These are phyloP conservation scores for Eilema caniola DNA, from an alignment of 2,888 invertebrate species.

Conservation along the genomic window DNA sequence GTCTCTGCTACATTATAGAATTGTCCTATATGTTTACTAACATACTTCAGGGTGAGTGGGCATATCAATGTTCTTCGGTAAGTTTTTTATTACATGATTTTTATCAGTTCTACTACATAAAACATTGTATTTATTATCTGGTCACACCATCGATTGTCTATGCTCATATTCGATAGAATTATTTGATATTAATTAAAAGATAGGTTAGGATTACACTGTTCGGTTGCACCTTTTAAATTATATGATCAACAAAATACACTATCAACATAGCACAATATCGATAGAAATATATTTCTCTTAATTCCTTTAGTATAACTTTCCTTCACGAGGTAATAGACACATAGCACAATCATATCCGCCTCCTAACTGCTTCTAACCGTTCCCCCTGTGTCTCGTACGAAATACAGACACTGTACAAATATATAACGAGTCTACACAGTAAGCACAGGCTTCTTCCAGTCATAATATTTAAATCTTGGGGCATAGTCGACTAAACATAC, in stretches of 20 bases:
- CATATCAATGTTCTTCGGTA: constrained; percentile 34
- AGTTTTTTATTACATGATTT: constrained; percentile 26
- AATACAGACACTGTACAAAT: constrained; percentile 46
- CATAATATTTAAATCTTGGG: constrained; percentile 46
- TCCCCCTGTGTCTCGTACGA: constrained; percentile 40
- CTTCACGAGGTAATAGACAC: constrained; percentile 73
- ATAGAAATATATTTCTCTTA: constrained; percentile 23
- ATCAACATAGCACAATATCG: constrained; percentile 26
- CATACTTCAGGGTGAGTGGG: constrained; percentile 61
- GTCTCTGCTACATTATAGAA: constrained; percentile 55
- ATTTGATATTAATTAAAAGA: constrained; percentile 1
- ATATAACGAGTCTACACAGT: constrained; percentile 41
- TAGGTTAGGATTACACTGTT: constrained; percentile 3
- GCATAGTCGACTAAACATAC: constrained; percentile 39
- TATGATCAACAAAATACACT: constrained; percentile 21
- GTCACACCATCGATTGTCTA: background rate
- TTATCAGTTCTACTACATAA: constrained; percentile 1
- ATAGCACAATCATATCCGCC: constrained; percentile 82
- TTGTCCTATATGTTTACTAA: constrained; percentile 63
- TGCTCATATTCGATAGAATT: background rate
- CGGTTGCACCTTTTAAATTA: constrained; percentile 20
- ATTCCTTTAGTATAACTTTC: constrained; percentile 62
- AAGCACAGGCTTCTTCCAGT: constrained; percentile 56
- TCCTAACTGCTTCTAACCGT: constrained; percentile 75
- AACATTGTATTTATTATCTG: constrained; percentile 8